Conservation (phyloP, 2,797 vertebrate genomes). For the Nyctalus aviator region DNA sequence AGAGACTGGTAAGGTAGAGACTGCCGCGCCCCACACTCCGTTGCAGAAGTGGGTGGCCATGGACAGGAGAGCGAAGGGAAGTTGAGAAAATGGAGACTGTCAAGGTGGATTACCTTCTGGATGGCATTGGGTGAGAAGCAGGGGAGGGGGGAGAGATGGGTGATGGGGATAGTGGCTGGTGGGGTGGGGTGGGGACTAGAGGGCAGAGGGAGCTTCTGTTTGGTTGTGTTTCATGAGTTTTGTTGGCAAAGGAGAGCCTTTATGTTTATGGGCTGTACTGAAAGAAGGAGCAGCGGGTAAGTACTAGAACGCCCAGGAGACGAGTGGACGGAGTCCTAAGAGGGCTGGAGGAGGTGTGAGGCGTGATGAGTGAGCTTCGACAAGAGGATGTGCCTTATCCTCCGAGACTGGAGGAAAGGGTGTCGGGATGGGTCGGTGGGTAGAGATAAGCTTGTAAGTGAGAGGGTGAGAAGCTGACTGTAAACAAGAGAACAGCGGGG, state of each 20-base stretch:
- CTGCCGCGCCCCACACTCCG: no score
- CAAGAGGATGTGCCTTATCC: rapidly evolving
- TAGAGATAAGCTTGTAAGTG: neutral
- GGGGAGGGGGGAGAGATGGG: neutral
- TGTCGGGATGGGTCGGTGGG: neutral
- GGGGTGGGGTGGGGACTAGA: no score
- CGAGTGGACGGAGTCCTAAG: rapidly evolving
- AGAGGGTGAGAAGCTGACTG: neutral
- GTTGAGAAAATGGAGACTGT: neutral
- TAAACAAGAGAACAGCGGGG: neutral
- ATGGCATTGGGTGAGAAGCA: neutral
- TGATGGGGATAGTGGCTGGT: neutral
- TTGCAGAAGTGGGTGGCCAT: neutral
- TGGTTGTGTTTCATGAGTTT: neutral
- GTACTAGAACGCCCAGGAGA: neutral
- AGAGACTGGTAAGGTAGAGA: neutral
- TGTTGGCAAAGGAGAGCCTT: neutral
- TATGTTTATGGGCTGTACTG: neutral
- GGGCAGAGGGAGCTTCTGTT: neutral
- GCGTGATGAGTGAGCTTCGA: neutral
- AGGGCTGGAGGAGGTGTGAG: neutral
- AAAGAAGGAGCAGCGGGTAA: neutral
- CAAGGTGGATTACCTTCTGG: neutral
- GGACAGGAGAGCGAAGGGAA: neutral
- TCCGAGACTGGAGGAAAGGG: neutral